Evolutionary conservation across 2,888 invertebrate species (phyloP).

Genomic region (Euphydryas editha): DNA sequence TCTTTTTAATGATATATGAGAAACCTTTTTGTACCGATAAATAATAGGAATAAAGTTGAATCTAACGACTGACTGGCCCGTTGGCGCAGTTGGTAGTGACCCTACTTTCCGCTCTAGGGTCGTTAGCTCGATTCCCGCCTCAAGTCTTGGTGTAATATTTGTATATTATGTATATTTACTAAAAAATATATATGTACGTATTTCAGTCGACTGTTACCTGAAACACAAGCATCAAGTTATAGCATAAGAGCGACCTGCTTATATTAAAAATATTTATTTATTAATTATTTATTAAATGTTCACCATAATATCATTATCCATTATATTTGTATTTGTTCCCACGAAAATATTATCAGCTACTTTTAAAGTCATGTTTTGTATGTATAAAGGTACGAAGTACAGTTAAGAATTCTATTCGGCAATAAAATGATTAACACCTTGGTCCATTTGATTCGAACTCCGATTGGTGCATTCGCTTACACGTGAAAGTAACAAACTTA

Average conservation of each 20-base stretch:
- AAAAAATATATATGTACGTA: too few relatives aligned
- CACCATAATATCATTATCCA: not conserved
- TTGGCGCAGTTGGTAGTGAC: too few relatives aligned
- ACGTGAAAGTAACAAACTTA: conserved; percentile 25
- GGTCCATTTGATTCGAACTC: conserved; percentile 59
- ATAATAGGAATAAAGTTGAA: conserved; percentile 13
- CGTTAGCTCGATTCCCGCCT: too few relatives aligned
- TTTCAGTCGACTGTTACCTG: too few relatives aligned
- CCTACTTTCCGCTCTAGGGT: too few relatives aligned
- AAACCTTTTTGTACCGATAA: not conserved
- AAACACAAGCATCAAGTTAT: too few relatives aligned
- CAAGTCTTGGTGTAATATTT: too few relatives aligned
- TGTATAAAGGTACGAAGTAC: conserved; percentile 35
- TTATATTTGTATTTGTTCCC: conserved; percentile 2
- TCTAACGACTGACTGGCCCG: too few relatives aligned
- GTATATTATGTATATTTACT: too few relatives aligned
- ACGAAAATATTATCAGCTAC: conserved; percentile 9
- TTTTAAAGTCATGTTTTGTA: not conserved
- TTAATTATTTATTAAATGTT: too few relatives aligned
- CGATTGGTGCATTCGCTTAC: conserved; percentile 48
- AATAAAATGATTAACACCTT: conserved; percentile 65
- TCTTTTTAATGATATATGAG: conserved; percentile 4
- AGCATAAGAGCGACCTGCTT: too few relatives aligned
- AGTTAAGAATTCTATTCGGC: conserved; percentile 40
- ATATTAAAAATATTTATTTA: too few relatives aligned